These are phyloP conservation scores for Diadegma fenestrale DNA, from an alignment of 2,888 invertebrate species.

Conservation along the genomic window DNA sequence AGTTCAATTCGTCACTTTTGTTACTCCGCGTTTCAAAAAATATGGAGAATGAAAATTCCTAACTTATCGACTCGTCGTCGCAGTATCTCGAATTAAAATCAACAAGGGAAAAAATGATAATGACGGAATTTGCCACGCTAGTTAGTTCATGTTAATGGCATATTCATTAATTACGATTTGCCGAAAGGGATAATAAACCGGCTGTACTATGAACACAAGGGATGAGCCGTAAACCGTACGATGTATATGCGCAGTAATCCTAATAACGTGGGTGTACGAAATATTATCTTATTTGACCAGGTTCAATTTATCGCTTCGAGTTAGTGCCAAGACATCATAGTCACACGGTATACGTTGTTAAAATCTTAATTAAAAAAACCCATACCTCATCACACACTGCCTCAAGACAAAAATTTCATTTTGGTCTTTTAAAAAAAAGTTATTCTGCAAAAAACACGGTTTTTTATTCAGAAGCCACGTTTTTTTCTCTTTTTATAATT, in stretches of 20 bases:
- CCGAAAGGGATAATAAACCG: conserved; percentile 53
- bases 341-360: neutral
- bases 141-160: conserved; percentile 4
- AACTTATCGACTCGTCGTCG: neutral
- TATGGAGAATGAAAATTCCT: neutral
- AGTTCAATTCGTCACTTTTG: neutral
- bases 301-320: conserved; percentile 58
- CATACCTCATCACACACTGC: neutral
- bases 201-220: conserved; percentile 72
- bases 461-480: neutral
- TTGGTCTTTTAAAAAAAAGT: neutral
- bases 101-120: neutral
- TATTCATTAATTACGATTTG: conserved; percentile 58
- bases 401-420: neutral
- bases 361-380: neutral
- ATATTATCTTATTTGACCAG: conserved; percentile 78
- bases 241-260: conserved; percentile 15
- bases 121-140: neutral
- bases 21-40: neutral
- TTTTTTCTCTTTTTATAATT: neutral
- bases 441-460: neutral
- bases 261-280: conserved; percentile 70
- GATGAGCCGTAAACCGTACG: conserved; percentile 56
- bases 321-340: conserved; percentile 25
- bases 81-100: neutral